These are phyloP conservation scores for Ceuthmochares aereus DNA, from an alignment of 2,113 vertebrate genomes.

Conservation along the genomic window DNA sequence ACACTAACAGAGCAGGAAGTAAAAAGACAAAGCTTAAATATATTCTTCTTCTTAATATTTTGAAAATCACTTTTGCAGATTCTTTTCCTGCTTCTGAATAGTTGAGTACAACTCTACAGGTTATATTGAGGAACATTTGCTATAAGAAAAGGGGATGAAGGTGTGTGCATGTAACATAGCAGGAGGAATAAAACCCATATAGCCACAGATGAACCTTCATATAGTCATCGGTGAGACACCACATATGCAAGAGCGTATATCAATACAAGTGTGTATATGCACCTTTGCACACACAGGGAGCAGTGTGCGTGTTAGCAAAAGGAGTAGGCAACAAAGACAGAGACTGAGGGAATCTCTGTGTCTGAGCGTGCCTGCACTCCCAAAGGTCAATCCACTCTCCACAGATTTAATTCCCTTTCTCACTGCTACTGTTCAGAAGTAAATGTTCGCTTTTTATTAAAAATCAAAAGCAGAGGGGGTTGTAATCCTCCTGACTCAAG, in stretches of 20 bases:
- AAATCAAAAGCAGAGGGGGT: slow-evolving; percentile 78
- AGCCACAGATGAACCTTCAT: neutral
- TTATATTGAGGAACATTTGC: neutral
- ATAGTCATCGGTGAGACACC: neutral
- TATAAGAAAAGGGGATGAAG: neutral
- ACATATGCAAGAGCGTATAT: accelerated
- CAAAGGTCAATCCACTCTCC: slow-evolving; percentile 78
- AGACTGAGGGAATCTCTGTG: neutral
- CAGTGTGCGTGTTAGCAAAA: neutral
- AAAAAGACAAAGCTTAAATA: neutral
- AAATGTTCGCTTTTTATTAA: slow-evolving; percentile 82
- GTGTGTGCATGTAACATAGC: accelerated
- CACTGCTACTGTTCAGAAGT: slow-evolving; percentile 78
- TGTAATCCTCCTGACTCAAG: slow-evolving; percentile 77
- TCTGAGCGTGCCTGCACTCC: slow-evolving; percentile 24
- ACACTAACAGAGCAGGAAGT: neutral
- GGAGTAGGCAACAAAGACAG: neutral
- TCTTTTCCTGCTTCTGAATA: neutral
- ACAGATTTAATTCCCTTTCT: slow-evolving; percentile 79
- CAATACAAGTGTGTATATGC: neutral
- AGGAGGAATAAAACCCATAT: neutral
- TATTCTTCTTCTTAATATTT: neutral
- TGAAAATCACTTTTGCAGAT: neutral
- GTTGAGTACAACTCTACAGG: neutral
- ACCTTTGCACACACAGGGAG: neutral